Evolutionary conservation across 2,113 vertebrate species (phyloP), one percentile per base, ranked within the genome.

Genomic region (Gopherus evgoodei): DNA sequence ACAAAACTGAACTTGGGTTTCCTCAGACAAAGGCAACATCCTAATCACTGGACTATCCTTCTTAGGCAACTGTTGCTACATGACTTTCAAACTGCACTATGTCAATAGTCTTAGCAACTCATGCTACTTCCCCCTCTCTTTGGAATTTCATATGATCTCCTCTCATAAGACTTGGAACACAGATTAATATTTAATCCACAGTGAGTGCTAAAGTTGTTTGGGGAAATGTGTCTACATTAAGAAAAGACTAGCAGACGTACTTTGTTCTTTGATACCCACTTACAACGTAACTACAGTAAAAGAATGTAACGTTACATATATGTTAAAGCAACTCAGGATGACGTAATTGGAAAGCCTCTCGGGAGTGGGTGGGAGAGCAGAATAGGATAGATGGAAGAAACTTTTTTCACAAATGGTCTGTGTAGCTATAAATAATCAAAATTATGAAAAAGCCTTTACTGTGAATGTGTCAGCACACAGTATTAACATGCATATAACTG

Each of bases 381-480:
- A 29, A 42, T 78, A 93, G 81, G 52, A 89, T 83, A 95, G 86
- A 8, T 65, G 85, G 88, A 79, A 91, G 85, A 72, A 78, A 89
- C 62, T 83, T 0, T 0, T 87, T 94, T 78, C 89, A 38, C 75
- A 92, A 56, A 93, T 83, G 87, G 92, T 25, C 83, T 89, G 10
- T 94, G 62, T 89, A 76, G 89, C 75, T 29, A 65, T 16, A 17
- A 35, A 65, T 6, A 65, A 69, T n/a, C 19, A 69, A 17, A 38
- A 69, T 21, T 8, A 69, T 86, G 78, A 83, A 17, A 93, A 95
- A 97, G 92, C 29, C 14, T 62, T 29, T 19, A 53, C 53, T 85
- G 47, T 72, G 72, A 86, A 96, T 88, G 87, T 89, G 93, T 69
- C 81, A 91, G 87, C 95, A 96, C 85, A 84, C 81, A 59, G 44